Evolutionary conservation across 2,113 vertebrate genomes (phyloP), one percentile per base, ranked within the genome.

Genomic region (Nannobrachium achirus): DNA sequence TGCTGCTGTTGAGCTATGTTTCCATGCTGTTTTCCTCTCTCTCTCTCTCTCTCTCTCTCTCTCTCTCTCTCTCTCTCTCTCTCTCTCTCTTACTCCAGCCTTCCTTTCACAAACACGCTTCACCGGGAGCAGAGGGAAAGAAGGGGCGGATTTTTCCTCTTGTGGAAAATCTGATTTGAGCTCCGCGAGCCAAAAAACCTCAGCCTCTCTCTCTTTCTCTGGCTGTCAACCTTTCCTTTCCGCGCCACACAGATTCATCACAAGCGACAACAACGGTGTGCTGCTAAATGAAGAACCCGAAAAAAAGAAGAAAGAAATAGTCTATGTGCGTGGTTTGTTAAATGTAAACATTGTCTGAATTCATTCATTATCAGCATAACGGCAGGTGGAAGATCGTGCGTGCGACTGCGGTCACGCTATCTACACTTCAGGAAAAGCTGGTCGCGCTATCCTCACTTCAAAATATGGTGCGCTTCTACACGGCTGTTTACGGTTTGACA

Each of bases 161-260:
- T 86, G 81, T 92, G 93, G 92, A 94, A 93, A 93, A 90, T 92
- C 76, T 92, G 92, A 93, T 92, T 88, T 89, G 81, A 84, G 68
- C 67, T 69, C 69, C 51, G 49, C 61, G 73, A 84, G 81, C 77
- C 79, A 66, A 33, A 71, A 86, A 76, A n/a, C n/a, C 52, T 65
- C 61, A 84, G 52, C 41, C 83, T 80, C 25, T 33, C 25, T 33
- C 25, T 33, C 25, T 5, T 5, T 33, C 25, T 33, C 63, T 13
- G 63, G 18, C 66, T 73, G 83, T 86, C 82, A 82, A 61, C 66
- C 73, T 86, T 79, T 84, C 72, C 56, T 86, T 79, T 84, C 72
- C 56, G 58, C 57, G 70, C 76, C 72, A 45, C 80, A 50, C 71
- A 41, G 62, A 41, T 41, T 58, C 46, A 72, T n/a, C n/a, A n/a